Evolutionary conservation across 2,888 invertebrate genomes (phyloP).

Genomic region (Hermodice carunculata): DNA sequence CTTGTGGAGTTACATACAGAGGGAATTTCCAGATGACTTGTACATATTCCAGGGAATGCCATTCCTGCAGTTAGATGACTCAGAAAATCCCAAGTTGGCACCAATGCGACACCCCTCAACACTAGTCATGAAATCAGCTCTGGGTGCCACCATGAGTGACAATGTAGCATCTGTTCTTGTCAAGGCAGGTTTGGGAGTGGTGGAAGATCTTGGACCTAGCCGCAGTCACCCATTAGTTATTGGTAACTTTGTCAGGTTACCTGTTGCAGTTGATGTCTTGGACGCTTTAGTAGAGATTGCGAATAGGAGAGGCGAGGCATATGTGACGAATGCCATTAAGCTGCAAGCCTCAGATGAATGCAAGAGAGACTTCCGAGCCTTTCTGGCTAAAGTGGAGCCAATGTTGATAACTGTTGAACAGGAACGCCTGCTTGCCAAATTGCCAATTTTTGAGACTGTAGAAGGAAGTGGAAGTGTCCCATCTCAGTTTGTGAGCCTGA

Average conservation of each 20-base stretch:
- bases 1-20: constrained; percentile 39
- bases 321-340: constrained; percentile 1
- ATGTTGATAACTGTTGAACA: constrained; percentile 3
- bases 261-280: constrained; percentile 33
- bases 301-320: neutral
- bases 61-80: constrained; percentile 25
- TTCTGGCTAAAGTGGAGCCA: constrained; percentile 16
- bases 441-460: constrained; percentile 30
- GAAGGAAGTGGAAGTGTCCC: neutral
- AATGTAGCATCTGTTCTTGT: constrained; percentile 16
- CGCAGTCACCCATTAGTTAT: constrained; percentile 32
- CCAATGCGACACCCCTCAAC: constrained; percentile 18
- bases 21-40: constrained; percentile 33
- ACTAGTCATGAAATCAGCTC: constrained; percentile 13
- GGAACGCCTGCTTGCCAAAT: constrained; percentile 17
- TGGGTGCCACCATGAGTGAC: constrained; percentile 26
- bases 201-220: constrained; percentile 27
- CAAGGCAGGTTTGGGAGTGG: constrained; percentile 23
- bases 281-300: constrained; percentile 8
- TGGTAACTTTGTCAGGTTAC: constrained; percentile 33
- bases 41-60: constrained; percentile 35
- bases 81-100: constrained; percentile 10
- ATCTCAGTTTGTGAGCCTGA: constrained; percentile 22
- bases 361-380: constrained; percentile 21
- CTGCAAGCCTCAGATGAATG: constrained; percentile 10